Percentiles rank a stretch among this genome's conserved stretches.
phyloP scores from a whole-genome alignment of 2,113 vertebrate species.

The Camelus dromedarius region DNA sequence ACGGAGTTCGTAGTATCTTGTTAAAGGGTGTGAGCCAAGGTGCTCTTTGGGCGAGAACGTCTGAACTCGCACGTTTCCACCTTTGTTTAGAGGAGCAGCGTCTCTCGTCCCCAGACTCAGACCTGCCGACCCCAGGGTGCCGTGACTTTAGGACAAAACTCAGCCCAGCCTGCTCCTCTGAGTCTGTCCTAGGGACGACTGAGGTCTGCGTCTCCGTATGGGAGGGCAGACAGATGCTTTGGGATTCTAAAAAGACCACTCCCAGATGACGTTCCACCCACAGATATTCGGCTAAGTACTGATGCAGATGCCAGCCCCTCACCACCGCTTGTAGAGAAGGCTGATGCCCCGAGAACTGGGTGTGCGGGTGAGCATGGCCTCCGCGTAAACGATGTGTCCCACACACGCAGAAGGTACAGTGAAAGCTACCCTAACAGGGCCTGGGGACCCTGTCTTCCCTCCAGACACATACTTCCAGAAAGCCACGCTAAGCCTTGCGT shows the following conservation, averaged over 20 bases:
- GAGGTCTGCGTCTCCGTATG: accelerated
- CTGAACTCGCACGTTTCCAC: background rate
- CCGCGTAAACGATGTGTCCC: accelerated
- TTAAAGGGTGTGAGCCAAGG: background rate
- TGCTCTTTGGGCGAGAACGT: background rate
- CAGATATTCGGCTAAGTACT: accelerated
- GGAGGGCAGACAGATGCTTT: background rate
- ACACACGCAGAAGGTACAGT: accelerated
- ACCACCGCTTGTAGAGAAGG: background rate
- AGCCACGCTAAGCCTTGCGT: background rate
- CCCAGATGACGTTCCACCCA: background rate
- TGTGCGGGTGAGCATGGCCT: background rate
- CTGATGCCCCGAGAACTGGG: background rate
- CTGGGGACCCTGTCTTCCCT: background rate
- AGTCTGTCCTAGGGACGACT: background rate
- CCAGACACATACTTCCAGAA: background rate
- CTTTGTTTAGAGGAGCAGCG: background rate
- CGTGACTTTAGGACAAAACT: too few species aligned
- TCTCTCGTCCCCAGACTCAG: background rate
- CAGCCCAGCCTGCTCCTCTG: background rate
- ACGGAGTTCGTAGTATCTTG: accelerated
- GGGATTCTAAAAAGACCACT: too few species aligned
- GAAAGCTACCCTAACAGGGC: background rate
- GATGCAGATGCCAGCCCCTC: background rate
- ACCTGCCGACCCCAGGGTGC: background rate